These are phyloP conservation scores for Liolophura sinensis DNA, from an alignment of 1,140 invertebrate species.

Conservation along the genomic window DNA sequence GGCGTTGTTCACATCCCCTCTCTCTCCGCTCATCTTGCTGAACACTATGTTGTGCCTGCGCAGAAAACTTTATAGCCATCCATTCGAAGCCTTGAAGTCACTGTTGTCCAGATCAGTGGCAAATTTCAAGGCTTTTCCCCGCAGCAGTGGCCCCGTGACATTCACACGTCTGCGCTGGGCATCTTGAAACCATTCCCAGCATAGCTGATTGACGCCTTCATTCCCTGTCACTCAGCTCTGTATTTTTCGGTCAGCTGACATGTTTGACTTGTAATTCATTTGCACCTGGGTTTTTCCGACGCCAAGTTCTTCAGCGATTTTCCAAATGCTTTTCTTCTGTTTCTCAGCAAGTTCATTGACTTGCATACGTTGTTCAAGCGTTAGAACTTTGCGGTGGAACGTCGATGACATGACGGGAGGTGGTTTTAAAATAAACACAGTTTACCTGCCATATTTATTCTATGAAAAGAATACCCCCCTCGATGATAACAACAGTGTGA, in stretches of 20 bases:
- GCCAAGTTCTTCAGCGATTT: slow-evolving; percentile 8
- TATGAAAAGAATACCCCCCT: no score
- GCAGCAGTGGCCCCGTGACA: slow-evolving; percentile 20
- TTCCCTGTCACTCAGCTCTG: slow-evolving; percentile 6
- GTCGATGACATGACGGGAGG: no score
- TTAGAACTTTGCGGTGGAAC: no score
- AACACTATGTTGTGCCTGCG: slow-evolving; percentile 17
- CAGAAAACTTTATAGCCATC: slow-evolving; percentile 20
- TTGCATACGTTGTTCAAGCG: no score
- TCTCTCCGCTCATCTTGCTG: slow-evolving; percentile 17
- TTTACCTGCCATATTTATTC: no score
- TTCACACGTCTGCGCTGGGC: slow-evolving; percentile 1
- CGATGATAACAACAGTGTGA: no score
- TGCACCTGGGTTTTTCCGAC: slow-evolving; percentile 20
- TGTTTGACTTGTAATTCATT: slow-evolving; percentile 14
- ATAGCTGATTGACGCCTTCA: slow-evolving; percentile 19
- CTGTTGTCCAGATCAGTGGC: slow-evolving; percentile 13
- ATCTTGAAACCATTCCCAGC: slow-evolving; percentile 18
- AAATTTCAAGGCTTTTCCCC: slow-evolving; percentile 19
- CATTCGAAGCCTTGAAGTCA: slow-evolving; percentile 37
- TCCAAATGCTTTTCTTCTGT: no score
- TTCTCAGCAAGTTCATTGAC: no score
- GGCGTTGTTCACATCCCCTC: slow-evolving; percentile 14
- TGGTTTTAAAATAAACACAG: no score
- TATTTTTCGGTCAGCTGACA: slow-evolving; percentile 3